Percentiles rank a stretch among this genome's conserved stretches.
Conservation (phyloP, 2,888 invertebrate species). For the Branchellion lobata region DNA sequence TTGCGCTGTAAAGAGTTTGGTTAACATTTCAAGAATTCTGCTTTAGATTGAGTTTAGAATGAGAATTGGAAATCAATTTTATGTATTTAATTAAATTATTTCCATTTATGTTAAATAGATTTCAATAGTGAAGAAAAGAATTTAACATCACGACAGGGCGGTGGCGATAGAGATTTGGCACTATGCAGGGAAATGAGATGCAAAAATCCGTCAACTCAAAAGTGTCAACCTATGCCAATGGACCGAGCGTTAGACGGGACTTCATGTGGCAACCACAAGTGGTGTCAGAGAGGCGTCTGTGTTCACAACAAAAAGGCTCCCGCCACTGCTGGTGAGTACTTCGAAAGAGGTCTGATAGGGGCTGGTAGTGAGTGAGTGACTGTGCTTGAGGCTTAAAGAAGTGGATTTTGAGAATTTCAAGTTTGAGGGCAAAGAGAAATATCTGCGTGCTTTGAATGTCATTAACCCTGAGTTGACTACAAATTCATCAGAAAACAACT, state of each 20-base stretch:
- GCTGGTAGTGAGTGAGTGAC: too few species aligned
- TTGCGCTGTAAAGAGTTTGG: conserved; percentile 54
- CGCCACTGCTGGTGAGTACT: conserved; percentile 26
- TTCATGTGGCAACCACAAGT: conserved; percentile 54
- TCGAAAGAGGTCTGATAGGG: background rate
- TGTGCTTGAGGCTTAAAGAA: too few species aligned
- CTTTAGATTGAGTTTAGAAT: background rate
- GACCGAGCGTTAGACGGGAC: conserved; percentile 55
- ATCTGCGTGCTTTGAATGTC: too few species aligned
- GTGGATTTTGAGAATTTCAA: too few species aligned
- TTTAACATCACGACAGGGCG: conserved; percentile 11
- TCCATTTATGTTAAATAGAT: too few species aligned
- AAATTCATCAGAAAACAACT: conserved; percentile 33
- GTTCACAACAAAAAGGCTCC: conserved; percentile 19
- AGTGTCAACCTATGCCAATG: conserved; percentile 49
- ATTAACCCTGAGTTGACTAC: too few species aligned
- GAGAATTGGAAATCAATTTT: background rate
- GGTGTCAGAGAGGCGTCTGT: conserved; percentile 44
- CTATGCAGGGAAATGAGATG: conserved; percentile 41
- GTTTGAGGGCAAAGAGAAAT: too few species aligned
- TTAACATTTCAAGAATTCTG: background rate
- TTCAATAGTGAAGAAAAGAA: too few species aligned
- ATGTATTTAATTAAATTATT: too few species aligned
- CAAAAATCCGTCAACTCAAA: conserved; percentile 37
- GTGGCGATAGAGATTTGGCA: conserved; percentile 41